Evolutionary conservation across 2,113 vertebrate species (phyloP).

Genomic region (Herpailurus yagouaroundi): DNA sequence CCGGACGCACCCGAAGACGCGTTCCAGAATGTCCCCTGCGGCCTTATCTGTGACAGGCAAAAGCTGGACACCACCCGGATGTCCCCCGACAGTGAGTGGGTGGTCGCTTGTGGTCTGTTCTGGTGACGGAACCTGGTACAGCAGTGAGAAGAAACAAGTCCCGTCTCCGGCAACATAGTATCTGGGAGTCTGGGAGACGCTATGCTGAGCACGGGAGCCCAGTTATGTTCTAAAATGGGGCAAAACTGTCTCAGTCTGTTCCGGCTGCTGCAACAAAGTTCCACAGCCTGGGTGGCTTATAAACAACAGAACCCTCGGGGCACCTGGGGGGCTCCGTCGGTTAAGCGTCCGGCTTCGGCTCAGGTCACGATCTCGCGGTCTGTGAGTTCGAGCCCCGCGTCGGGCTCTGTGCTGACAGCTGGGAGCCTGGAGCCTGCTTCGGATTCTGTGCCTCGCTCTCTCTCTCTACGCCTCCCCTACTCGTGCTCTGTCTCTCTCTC

Average conservation of each 20-base stretch:
- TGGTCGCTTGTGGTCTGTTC: rapidly evolving
- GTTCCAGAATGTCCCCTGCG: not conserved
- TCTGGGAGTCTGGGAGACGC: not conserved
- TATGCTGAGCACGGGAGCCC: not conserved
- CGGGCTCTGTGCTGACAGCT: no score
- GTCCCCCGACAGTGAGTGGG: rapidly evolving
- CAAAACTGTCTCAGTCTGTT: not conserved
- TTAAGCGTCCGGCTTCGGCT: no score
- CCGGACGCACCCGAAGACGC: not conserved
- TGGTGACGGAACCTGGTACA: no score
- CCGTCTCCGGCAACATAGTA: rapidly evolving
- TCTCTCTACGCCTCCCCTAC: no score
- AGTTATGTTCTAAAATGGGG: not conserved
- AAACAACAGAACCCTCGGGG: no score
- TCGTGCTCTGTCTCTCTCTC: no score
- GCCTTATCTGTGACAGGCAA: rapidly evolving
- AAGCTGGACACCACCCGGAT: not conserved
- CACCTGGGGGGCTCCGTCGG: no score
- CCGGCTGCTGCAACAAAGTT: not conserved
- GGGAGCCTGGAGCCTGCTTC: no score
- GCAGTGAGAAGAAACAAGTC: not conserved
- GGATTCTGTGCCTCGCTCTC: no score
- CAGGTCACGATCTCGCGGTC: no score
- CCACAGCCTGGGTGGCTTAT: rapidly evolving
- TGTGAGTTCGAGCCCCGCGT: no score